A percentile compares a stretch with the other conserved stretches of the same genome.
Evolutionary conservation across 1,140 invertebrate genomes (phyloP).

Genomic region (Battus philenor): DNA sequence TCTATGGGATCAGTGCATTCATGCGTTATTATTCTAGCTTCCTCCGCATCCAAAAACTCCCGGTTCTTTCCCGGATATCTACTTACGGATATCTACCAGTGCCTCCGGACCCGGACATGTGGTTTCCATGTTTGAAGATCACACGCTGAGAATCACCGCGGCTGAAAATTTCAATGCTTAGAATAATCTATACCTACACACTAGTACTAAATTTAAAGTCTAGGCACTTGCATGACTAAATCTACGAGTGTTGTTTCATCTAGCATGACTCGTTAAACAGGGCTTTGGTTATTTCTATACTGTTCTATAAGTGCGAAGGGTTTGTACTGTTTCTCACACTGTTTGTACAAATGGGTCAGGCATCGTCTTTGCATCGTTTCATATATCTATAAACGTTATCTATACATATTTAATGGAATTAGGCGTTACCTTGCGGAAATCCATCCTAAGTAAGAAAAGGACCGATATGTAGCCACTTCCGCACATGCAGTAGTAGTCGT

Average conservation of each 20-base stretch:
- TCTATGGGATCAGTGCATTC: constrained; percentile 6
- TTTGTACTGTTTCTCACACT: too few species aligned
- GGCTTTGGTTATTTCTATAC: too few species aligned
- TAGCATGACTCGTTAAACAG: background rate
- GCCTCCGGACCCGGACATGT: constrained; percentile 76
- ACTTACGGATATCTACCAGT: constrained; percentile 77
- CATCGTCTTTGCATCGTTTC: too few species aligned
- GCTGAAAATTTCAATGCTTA: constrained; percentile 63
- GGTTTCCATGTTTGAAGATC: constrained; percentile 83
- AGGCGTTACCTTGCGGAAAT: too few species aligned
- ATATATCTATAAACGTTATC: too few species aligned
- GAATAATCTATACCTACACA: constrained; percentile 14
- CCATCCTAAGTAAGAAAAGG: too few species aligned
- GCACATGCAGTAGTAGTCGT: too few species aligned
- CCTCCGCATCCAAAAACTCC: background rate
- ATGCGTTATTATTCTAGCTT: constrained; percentile 2
- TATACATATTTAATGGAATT: too few species aligned
- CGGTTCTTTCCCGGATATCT: constrained; percentile 6
- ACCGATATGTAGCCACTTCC: too few species aligned
- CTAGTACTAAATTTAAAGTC: constrained; percentile 11
- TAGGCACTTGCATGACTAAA: background rate
- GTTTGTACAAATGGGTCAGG: too few species aligned
- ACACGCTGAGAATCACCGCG: constrained; percentile 83
- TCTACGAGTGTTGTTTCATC: background rate
- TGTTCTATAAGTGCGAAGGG: too few species aligned